Evolutionary conservation across 2,113 vertebrate genomes (phyloP).

Genomic region (Sus scrofa): T2T-Sscrofa CM000830.6:32658501-32659000

Average conservation of each 20-base stretch:
- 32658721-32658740: not conserved
- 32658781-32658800: not conserved
- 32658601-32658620: slow-evolving; percentile 19
- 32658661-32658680: slow-evolving; percentile 14
- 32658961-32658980: no score
- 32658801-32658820: not conserved
- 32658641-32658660: slow-evolving; percentile 8
- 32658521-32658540: slow-evolving; percentile 4
- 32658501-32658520: not conserved
- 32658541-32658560: not conserved
- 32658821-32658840: no score
- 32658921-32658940: no score
- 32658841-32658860: not conserved
- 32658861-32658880: slow-evolving; percentile 39
- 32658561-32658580: not conserved
- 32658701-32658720: slow-evolving; percentile 15
- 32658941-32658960: no score
- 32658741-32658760: not conserved
- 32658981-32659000: no score
- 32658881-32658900: not conserved
- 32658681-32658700: not conserved
- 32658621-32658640: not conserved
- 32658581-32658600: not conserved
- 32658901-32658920: not conserved
- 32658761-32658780: not conserved